Percentiles rank a stretch among this genome's conserved stretches.
Conservation (phyloP, 2,888 invertebrate species). For the Drosophila heteroneura region DNA sequence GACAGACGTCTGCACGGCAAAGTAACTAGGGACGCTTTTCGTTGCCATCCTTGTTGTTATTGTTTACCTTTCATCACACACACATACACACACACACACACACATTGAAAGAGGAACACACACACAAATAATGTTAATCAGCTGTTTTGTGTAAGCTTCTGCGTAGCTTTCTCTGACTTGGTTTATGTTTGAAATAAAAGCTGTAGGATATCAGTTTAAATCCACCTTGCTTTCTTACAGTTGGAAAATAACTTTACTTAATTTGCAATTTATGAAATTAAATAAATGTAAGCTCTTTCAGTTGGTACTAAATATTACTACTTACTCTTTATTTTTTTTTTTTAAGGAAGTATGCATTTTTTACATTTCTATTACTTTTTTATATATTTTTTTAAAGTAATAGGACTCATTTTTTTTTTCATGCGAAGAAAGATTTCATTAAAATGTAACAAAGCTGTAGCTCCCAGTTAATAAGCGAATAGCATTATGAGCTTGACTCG, state of each 20-base stretch:
- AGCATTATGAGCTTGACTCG: too few species aligned
- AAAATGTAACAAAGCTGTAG: not conserved
- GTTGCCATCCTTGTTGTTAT: conserved; percentile 65
- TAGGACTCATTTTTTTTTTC: too few species aligned
- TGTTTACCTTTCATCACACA: conserved; percentile 65
- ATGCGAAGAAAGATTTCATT: too few species aligned
- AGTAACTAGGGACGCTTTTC: conserved; percentile 44
- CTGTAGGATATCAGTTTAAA: not conserved
- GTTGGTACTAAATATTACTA: not conserved
- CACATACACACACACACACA: conserved; percentile 19
- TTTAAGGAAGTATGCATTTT: not conserved
- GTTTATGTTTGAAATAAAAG: not conserved
- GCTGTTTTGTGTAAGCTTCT: conserved; percentile 32
- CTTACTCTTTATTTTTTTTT: not conserved
- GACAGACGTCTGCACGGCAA: conserved; percentile 40
- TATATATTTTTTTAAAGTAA: too few species aligned
- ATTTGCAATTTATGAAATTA: not conserved
- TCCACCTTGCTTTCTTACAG: not conserved
- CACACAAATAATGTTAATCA: conserved; percentile 7
- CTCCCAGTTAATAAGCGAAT: not conserved
- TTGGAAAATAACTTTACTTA: not conserved
- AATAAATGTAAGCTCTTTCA: not conserved
- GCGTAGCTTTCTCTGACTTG: conserved; percentile 11
- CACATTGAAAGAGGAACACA: not conserved
- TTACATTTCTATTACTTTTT: not conserved